Evolutionary conservation across 2,113 vertebrate genomes (phyloP), one percentile per base, ranked within the genome.

Genomic region (Atrichornis clamosus): DNA sequence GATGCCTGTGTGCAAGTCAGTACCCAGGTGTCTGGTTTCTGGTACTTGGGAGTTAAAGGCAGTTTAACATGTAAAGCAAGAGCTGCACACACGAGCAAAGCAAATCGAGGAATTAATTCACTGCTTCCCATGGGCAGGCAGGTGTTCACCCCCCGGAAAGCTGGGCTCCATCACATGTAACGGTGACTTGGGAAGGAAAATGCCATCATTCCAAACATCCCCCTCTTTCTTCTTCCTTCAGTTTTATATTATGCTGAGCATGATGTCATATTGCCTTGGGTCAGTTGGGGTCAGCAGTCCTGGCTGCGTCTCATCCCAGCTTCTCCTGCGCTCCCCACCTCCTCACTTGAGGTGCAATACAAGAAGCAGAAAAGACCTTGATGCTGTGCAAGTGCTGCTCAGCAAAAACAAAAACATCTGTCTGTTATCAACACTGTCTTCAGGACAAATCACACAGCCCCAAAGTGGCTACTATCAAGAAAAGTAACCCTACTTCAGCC

Each of bases 1-100:
- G 35, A 20, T 64, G 41, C 4, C 0, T 1, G 0, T 50, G 5
- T 42, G 20, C 26, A 39, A 24, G 20, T 35, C n/a, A 19, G 14
- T 63, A 39, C 13, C 24, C 22, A 39, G 22, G 13, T 72, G 30
- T 46, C 35, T 55, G 33, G 7, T 33, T 63, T 62, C 26, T 74
- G 72, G 21, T 58, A 6, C 26, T 70, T 58, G 28, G 49, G 44
- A 63, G n/a, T 47, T 24, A 24, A 70, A 47, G 44, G 22, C 37
- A 52, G 13, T 46, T 70, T 41, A n/a, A 30, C 30, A n/a, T 26
- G 41, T 70, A 30, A 70, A 79, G 28, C 50, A 52, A 52, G 27
- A 52, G 27, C 50, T 28, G 27, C 50, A 52, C 50, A 52, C 26
- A 52, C 50, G 28, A 28, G 50, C 33, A 62, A 20, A 28, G 55